A percentile compares a stretch with the other conserved stretches of the same genome.
Evolutionary conservation across 1,140 invertebrate species (phyloP).

Genomic region (Ostrea denselamellosa): DNA sequence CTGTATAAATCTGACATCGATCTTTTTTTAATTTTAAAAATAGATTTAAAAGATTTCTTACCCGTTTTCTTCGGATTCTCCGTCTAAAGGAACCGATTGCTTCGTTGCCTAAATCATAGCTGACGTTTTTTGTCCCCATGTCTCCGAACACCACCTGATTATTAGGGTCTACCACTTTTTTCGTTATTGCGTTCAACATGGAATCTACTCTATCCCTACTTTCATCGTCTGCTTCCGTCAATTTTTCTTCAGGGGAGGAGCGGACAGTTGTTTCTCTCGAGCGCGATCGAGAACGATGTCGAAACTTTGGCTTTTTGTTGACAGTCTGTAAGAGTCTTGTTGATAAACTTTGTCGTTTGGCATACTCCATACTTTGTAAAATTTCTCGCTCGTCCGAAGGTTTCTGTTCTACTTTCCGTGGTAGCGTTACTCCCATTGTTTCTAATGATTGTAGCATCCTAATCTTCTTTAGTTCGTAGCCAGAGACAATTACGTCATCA

Average conservation of each 20-base stretch:
- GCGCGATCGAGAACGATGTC: neutral
- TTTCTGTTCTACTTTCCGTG: neutral
- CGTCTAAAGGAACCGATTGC: conserved; percentile 31
- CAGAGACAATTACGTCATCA: conserved; percentile 43
- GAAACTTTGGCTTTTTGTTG: conserved; percentile 13
- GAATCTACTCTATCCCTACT: conserved; percentile 39
- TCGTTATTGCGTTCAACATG: conserved; percentile 28
- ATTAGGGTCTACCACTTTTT: neutral
- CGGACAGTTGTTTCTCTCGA: neutral
- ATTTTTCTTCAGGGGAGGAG: neutral
- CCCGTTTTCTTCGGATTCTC: conserved; percentile 43
- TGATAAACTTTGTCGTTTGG: conserved; percentile 48
- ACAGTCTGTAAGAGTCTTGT: conserved; percentile 50
- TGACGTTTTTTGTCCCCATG: conserved; percentile 23
- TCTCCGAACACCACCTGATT: neutral
- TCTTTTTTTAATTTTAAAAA: no score
- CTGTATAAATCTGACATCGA: no score
- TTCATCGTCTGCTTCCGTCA: neutral
- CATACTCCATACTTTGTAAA: conserved; percentile 54
- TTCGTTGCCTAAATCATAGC: conserved; percentile 20
- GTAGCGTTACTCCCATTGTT: conserved; percentile 51
- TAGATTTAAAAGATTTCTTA: neutral
- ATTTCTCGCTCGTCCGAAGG: conserved; percentile 54
- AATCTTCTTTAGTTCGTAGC: conserved; percentile 58
- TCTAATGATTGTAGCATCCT: conserved; percentile 59